Evolutionary conservation across 2,888 invertebrate genomes (phyloP).

Genomic region (Cryptus armator): DNA sequence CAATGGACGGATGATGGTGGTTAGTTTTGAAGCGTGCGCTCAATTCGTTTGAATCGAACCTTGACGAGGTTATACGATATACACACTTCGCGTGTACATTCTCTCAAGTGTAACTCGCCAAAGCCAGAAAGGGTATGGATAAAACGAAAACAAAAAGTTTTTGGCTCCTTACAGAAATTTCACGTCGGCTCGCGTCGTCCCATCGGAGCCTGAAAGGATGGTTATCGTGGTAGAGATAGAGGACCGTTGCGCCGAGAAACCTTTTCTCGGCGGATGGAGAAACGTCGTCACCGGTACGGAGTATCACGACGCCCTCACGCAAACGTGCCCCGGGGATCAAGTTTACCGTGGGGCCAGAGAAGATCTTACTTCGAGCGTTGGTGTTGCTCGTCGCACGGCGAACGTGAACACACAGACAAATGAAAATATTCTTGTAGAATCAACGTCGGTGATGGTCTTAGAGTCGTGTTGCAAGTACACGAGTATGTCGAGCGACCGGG

Average conservation of each 20-base stretch:
- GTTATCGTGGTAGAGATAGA: constrained; percentile 87
- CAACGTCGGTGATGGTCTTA: constrained; percentile 46
- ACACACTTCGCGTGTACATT: not conserved
- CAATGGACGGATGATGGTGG: not conserved
- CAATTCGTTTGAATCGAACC: too few relatives aligned
- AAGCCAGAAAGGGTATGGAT: not conserved
- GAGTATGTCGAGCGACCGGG: constrained; percentile 70
- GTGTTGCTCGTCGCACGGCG: constrained; percentile 36
- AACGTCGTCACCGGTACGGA: constrained; percentile 90
- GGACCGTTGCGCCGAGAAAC: constrained; percentile 88
- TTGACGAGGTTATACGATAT: not conserved
- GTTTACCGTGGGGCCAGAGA: constrained; percentile 57
- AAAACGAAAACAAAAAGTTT: not conserved
- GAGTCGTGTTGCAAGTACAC: constrained; percentile 71
- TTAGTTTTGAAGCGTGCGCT: not conserved
- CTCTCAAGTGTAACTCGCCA: not conserved
- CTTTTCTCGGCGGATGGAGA: constrained; percentile 93
- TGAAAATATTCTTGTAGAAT: constrained; percentile 36
- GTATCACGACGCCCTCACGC: constrained; percentile 93
- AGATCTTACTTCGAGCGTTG: constrained; percentile 14
- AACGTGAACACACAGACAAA: constrained; percentile 87
- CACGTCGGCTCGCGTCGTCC: constrained; percentile 15
- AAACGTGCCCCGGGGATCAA: constrained; percentile 86
- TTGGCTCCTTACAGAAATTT: constrained; percentile 24
- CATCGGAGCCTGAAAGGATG: constrained; percentile 69